Evolutionary conservation across 2,888 invertebrate genomes (phyloP).

Genomic region (Hipparchia semele): DNA sequence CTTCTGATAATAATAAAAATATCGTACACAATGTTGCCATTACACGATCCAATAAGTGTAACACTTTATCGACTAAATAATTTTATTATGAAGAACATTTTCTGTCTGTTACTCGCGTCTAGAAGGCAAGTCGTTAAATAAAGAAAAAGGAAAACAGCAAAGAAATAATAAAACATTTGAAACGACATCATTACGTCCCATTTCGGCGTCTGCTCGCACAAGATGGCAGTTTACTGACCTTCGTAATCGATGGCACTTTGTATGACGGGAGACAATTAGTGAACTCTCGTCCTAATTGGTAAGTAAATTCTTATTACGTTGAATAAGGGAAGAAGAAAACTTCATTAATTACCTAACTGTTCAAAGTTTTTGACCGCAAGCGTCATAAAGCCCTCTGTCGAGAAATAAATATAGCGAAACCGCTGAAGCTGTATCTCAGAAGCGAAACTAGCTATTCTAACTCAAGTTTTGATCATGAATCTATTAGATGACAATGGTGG

Average conservation of each 20-base stretch:
- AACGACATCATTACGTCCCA: conserved; percentile 20
- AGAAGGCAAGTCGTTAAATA: neutral
- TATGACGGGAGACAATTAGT: conserved; percentile 16
- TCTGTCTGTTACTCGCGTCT: neutral
- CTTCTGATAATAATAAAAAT: neutral
- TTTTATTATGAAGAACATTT: neutral
- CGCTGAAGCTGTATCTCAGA: no score
- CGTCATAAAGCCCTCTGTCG: no score
- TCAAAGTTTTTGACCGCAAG: no score
- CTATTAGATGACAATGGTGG: no score
- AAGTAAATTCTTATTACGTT: neutral
- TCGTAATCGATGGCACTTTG: conserved; percentile 25
- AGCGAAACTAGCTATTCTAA: no score
- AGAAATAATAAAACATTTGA: conserved; percentile 16
- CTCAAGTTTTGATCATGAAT: no score
- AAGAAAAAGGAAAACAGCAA: conserved; percentile 5
- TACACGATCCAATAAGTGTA: neutral
- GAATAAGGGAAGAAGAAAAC: neutral
- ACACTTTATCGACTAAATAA: neutral
- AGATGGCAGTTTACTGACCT: conserved; percentile 20
- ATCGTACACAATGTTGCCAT: neutral
- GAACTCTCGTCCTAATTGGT: conserved; percentile 16
- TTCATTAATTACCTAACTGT: no score
- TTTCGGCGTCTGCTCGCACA: conserved; percentile 18
- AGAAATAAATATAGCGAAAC: no score